These are phyloP conservation scores for Manis javanica DNA, from an alignment of 2,797 vertebrate species.

Conservation along the genomic window DNA sequence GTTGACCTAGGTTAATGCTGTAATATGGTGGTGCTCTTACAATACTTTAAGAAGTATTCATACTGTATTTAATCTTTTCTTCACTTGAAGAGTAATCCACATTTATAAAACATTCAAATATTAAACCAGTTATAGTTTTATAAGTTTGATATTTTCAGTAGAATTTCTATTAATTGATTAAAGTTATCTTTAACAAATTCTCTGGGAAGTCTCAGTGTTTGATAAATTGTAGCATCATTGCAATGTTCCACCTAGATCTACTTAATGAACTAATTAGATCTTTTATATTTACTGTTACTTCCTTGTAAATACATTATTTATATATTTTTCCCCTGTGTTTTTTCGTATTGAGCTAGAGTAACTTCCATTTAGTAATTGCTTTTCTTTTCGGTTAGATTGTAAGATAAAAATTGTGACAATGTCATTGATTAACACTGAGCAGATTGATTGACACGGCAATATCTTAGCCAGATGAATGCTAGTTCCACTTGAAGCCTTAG, in stretches of 20 bases:
- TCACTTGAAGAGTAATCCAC: background rate
- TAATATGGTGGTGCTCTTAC: background rate
- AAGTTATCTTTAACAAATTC: background rate
- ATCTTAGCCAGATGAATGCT: background rate
- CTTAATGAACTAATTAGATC: background rate
- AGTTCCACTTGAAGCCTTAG: background rate
- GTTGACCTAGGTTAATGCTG: background rate
- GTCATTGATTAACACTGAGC: background rate
- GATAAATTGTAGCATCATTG: background rate
- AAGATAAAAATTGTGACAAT: background rate
- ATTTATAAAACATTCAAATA: background rate
- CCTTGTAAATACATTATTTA: background rate
- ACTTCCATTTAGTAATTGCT: background rate
- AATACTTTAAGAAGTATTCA: background rate
- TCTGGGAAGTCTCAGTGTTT: background rate
- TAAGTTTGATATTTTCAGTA: conserved; percentile 4
- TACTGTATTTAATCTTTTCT: background rate
- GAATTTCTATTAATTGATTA: background rate
- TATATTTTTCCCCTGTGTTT: background rate
- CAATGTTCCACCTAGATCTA: background rate
- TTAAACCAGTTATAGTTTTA: background rate
- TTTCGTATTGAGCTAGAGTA: background rate
- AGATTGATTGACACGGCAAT: background rate
- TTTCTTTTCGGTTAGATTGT: background rate
- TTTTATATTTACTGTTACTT: background rate